Conservation (phyloP, 2,113 vertebrate genomes). For the Chrysemys picta region DNA sequence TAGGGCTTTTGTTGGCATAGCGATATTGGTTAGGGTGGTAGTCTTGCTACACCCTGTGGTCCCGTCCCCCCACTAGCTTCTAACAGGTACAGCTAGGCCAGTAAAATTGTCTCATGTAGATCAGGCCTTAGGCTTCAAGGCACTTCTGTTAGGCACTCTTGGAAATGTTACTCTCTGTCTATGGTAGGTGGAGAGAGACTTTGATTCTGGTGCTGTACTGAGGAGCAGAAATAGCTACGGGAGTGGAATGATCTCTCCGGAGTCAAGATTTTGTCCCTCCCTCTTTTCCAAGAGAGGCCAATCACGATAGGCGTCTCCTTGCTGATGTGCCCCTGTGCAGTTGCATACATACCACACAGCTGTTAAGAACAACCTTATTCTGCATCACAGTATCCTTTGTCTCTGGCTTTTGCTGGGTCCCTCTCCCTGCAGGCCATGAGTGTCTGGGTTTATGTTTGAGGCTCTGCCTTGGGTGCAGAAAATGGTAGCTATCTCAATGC, state of each 20-base stretch:
- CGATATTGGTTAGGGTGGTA: not conserved
- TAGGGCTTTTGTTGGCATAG: not conserved
- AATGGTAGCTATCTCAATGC: not conserved
- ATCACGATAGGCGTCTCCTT: slow-evolving; percentile 60
- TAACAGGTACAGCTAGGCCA: not conserved
- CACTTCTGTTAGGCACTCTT: not conserved
- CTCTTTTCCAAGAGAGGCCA: slow-evolving; percentile 58
- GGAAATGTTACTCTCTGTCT: not conserved
- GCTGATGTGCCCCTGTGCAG: slow-evolving; percentile 56
- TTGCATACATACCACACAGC: slow-evolving; percentile 69
- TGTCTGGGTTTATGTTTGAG: slow-evolving; percentile 16
- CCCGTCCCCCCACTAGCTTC: not conserved
- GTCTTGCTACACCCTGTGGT: not conserved
- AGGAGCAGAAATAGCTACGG: slow-evolving; percentile 52
- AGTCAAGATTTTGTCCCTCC: slow-evolving; percentile 51
- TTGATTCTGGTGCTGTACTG: not conserved
- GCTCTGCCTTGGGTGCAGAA: not conserved
- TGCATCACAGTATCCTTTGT: slow-evolving; percentile 34
- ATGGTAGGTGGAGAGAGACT: not conserved
- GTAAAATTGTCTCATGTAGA: slow-evolving; percentile 5
- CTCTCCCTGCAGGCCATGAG: not conserved
- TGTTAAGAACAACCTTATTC: slow-evolving; percentile 64
- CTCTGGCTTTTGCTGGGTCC: slow-evolving; percentile 18
- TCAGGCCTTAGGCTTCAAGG: not conserved
- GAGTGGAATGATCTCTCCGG: slow-evolving; percentile 53